These are phyloP conservation scores for Cheiracanthium punctorium DNA, from an alignment of 2,888 invertebrate species.

Conservation along the genomic window DNA sequence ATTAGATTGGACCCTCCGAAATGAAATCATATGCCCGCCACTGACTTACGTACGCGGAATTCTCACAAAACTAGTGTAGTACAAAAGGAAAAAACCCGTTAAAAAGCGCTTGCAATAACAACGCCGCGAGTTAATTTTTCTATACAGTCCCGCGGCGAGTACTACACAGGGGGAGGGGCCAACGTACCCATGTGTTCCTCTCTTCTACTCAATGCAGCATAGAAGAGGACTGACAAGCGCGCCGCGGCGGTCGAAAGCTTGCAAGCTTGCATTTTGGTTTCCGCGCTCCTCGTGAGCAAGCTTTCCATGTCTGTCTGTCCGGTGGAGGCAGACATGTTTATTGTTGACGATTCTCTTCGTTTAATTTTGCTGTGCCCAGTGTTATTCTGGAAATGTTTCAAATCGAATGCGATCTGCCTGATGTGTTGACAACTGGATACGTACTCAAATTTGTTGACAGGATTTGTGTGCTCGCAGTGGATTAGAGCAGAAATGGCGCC, in stretches of 20 bases:
- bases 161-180: conserved; percentile 50
- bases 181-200: conserved; percentile 61
- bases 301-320: not conserved
- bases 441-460: not conserved
- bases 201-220: conserved; percentile 20
- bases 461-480: not conserved
- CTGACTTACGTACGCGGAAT: too few relatives aligned
- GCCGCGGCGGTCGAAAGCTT: conserved; percentile 21
- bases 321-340: not conserved
- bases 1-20: too few relatives aligned
- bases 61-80: too few relatives aligned
- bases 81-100: too few relatives aligned
- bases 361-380: not conserved
- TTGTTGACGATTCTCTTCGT: not conserved
- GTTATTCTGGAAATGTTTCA: not conserved
- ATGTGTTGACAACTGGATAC: not conserved
- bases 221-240: conserved; percentile 46
- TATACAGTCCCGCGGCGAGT: conserved; percentile 14
- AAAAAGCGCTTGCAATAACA: too few relatives aligned
- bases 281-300: not conserved
- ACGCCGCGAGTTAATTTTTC: not conserved
- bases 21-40: too few relatives aligned
- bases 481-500: conserved; percentile 54
- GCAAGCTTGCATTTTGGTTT: not conserved
- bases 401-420: not conserved